Evolutionary conservation across 2,888 invertebrate species (phyloP).

Genomic region (Fabriciana adippe): DNA sequence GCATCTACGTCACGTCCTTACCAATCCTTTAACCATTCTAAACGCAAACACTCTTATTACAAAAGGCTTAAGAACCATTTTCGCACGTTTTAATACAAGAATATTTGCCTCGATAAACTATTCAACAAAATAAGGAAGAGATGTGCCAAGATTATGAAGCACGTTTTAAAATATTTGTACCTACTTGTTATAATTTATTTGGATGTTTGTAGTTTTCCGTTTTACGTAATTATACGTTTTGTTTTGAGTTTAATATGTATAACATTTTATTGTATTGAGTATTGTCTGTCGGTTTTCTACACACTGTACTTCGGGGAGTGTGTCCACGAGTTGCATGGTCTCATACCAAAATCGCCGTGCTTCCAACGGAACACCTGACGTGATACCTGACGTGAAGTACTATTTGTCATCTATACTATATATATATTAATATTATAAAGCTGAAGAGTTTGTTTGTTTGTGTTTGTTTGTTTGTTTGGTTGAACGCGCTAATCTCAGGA

Average conservation of each 20-base stretch:
- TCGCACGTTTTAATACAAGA: neutral
- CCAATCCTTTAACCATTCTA: constrained; percentile 46
- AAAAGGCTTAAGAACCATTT: constrained; percentile 27
- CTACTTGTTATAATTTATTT: constrained; percentile 55
- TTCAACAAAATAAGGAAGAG: constrained; percentile 58
- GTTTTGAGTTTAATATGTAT: neutral
- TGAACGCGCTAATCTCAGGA: no score
- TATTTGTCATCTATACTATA: no score
- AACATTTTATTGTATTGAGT: no score
- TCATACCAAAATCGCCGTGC: no score
- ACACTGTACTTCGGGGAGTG: no score
- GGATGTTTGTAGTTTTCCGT: constrained; percentile 46
- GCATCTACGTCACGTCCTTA: constrained; percentile 61
- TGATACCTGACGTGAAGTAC: no score
- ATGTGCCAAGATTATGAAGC: constrained; percentile 61
- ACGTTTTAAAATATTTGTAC: constrained; percentile 37
- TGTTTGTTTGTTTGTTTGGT: no score
- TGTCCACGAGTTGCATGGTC: no score
- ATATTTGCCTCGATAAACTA: constrained; percentile 38
- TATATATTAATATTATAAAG: no score
- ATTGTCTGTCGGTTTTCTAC: no score
- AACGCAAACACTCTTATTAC: constrained; percentile 37
- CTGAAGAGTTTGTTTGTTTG: no score
- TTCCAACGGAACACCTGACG: no score
- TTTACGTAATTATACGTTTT: constrained; percentile 23